A percentile compares a stretch with the other conserved stretches of the same genome.
These are phyloP conservation scores for Falcunculus frontatus DNA, from an alignment of 2,113 vertebrate genomes.

Conservation along the genomic window DNA sequence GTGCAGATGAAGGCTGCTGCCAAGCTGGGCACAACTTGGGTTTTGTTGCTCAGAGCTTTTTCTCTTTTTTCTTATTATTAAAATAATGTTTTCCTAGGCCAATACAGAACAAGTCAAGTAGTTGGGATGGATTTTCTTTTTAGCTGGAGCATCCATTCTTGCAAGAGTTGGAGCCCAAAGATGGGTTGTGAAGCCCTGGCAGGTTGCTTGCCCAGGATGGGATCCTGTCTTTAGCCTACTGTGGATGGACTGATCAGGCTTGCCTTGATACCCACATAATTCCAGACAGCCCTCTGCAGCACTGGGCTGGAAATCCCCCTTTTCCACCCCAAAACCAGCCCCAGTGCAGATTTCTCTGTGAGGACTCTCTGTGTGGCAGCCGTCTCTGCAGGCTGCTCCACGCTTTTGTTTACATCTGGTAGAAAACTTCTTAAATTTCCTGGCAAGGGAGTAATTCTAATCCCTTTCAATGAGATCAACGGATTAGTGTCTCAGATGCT, in stretches of 20 bases:
- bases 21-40: not conserved
- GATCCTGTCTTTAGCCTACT: not conserved
- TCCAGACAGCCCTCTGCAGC: not conserved
- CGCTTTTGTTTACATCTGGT: slow-evolving; percentile 15
- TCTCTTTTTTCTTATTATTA: not conserved
- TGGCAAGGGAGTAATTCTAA: slow-evolving; percentile 36
- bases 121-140: not conserved
- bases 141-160: not conserved
- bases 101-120: not conserved
- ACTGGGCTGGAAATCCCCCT: not conserved
- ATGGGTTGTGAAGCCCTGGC: fast-evolving
- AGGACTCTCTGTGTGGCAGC: not conserved
- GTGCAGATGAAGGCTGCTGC: fast-evolving
- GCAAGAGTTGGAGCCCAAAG: not conserved
- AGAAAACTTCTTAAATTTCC: slow-evolving; percentile 33
- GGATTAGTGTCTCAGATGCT: slow-evolving; percentile 60
- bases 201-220: not conserved
- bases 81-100: not conserved
- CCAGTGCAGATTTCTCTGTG: fast-evolving
- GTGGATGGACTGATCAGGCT: not conserved
- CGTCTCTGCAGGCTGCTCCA: not conserved
- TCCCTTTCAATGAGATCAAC: slow-evolving; percentile 61
- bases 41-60: not conserved
- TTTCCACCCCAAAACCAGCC: not conserved
- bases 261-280: not conserved